Conservation (phyloP, 2,797 vertebrate species). For the Microctenopoma stevenorrisi region DNA sequence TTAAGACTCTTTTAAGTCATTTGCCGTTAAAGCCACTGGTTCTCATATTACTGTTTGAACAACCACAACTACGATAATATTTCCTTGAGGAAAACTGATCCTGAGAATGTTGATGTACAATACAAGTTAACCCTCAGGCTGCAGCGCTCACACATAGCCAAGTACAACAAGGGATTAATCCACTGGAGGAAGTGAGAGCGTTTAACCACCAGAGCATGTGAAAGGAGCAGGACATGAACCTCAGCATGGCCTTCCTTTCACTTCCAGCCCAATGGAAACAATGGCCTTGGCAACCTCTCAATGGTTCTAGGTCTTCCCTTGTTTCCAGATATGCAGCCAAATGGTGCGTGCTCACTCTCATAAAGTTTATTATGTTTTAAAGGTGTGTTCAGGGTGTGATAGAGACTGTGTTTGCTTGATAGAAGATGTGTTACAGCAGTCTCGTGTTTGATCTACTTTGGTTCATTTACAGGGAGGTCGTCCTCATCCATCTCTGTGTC, state of each 20-base stretch:
- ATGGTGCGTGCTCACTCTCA: constrained; percentile 7
- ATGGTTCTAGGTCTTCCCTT: constrained; percentile 12
- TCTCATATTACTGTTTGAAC: constrained; percentile 44
- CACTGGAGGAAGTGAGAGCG: constrained; percentile 63
- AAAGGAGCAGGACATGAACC: constrained; percentile 61
- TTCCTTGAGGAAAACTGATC: constrained; percentile 51
- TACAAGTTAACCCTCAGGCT: constrained; percentile 46
- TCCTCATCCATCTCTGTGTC: background rate
- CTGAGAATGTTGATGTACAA: constrained; percentile 48
- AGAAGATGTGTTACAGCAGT: background rate
- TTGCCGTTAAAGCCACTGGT: background rate
- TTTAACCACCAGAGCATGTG: constrained; percentile 66
- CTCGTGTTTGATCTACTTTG: constrained; percentile 17
- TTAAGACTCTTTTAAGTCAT: background rate
- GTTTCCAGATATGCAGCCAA: constrained; percentile 16
- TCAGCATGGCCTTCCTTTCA: constrained; percentile 59
- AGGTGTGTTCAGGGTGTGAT: constrained; percentile 5
- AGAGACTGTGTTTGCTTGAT: constrained; percentile 9
- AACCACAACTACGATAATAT: constrained; percentile 57
- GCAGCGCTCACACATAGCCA: constrained; percentile 39
- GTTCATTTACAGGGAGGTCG: constrained; percentile 2
- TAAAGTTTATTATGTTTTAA: constrained; percentile 19
- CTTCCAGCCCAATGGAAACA: constrained; percentile 52
- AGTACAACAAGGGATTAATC: constrained; percentile 65
- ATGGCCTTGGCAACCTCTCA: constrained; percentile 50